Base-by-base conservation (phyloP, 2,113 vertebrate genomes). In the Amblyopsis rosae region DNA sequence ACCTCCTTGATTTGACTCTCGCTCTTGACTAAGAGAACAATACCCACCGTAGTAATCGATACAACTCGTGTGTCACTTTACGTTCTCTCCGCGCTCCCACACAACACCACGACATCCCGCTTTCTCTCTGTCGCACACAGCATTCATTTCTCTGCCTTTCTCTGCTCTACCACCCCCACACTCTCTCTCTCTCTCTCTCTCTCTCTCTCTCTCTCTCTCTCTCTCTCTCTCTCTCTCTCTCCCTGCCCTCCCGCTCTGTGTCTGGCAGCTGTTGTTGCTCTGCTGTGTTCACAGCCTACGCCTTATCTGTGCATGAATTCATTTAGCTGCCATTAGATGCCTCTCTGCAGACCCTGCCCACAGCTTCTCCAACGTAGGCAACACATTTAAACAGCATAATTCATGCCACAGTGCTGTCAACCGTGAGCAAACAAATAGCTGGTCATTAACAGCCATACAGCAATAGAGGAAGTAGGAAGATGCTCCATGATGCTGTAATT, bases 301-400 rank as follows among this genome's bases (percentile, higher is more conserved):
- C 76, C 81, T 80, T 79, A 85, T 87, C 86, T 83, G 71, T 67
- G 65, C 72, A 83, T 76, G 77, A 82, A 88, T 90, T 86, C 78
- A 85, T 89, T 88, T 86, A 82, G 80, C 81, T 86, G 72, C 83
- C 86, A 90, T 92, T 90, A 88, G 79, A 73, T 81, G 75, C 75
- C 82, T 88, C 82, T 85, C 82, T 54, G 69, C 71, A 83, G 80
- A 82, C 79, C 74, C 69, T 81, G 76, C 85, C 82, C 82, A 81
- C 71, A 79, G 80, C 82, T 82, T 73, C 65, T 80, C 73, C 68
- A 82, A 82, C 80, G 74, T 54, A 70, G 83, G 58, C 63, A 81
- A 82, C 72, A 77, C 81, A 88, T 89, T 87, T 80, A 83, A 84
- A 87, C 58, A 54, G 81, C 86, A 85, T 86, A 83, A 88, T 81